Evolutionary conservation across 2,888 invertebrate genomes (phyloP), one percentile per base, ranked within the genome.

Genomic region (Falcaria lacertinaria): DNA sequence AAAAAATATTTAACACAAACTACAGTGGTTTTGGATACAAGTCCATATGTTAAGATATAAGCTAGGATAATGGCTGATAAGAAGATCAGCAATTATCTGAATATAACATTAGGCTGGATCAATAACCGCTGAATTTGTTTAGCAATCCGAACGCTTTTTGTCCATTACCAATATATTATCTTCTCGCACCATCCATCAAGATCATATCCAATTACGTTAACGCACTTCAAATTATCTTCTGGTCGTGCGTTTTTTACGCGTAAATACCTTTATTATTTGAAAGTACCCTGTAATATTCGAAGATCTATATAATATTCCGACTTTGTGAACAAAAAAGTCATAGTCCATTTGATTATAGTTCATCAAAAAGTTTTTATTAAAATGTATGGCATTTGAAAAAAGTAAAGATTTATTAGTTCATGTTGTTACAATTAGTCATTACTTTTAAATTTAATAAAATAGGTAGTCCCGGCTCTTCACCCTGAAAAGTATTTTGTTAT

Each of bases 131-230:
- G 52, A 51, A 51, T 50, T 28, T 43, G 45, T 60, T 52, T 37
- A 52, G 47, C 49, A 54, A 53, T 59, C 47, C 39, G 34, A 42
- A 39, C 33, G 41, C 50, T 69, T 65, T 62, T 69, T 64, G 48
- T 52, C 40, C 42, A 39, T 19, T 15, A 22, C 34, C 34, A 51
- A 49, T 57, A 48, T 48, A 50, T 60, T 60, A 64, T 62, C 52
- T 65, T 65, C 64, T 60, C 58, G 58, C 61, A 57, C 42, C 67
- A 75, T 77, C 74, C 65, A 77, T 80, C 79, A 78, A 63, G 64
- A 70, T 73, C 67, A 62, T 50, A 56, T 62, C 62, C 61, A 68
- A 75, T 75, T 74, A 70, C 57, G 60, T 64, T 69, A 64, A 67
- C 61, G 59, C 57, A 68, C 63, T 69, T 67, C 55, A 62, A 70